Base-by-base conservation (phyloP, 2,113 vertebrate genomes). In the Charina bottae region DNA sequence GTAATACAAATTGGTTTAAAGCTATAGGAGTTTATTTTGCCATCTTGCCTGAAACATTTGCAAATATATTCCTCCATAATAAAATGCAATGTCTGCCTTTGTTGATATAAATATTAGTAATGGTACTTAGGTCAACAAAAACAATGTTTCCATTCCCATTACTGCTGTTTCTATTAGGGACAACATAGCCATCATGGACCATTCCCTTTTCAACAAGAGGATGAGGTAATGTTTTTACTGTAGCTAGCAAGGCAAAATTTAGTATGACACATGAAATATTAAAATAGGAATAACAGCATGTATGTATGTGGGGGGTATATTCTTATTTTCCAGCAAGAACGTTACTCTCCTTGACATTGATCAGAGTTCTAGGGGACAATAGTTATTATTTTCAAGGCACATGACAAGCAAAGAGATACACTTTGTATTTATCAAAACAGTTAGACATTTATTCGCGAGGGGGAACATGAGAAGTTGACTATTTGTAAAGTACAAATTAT, bases 401-500 rank as follows among this genome's bases (percentile, higher is more conserved):
- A 17, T 92, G 60, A 88, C 23, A 33, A 92, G 15, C n/a, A 93
- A 37, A 93, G 46, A 94, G 58, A 95, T 11, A 92, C 28, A 28
- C 0, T 90, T 94, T 90, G 23, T 60, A 46, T 83, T 88, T 90
- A 89, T 56, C 1, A 85, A 93, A 91, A 55, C 0, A n/a, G 90
- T 83, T 59, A 28, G 33, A 1, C 0, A 92, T 89, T 89, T 92
- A 92, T 88, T 93, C 9, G 42, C 53, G 7, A 64, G 87, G 72
- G 13, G 91, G 26, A 93, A 90, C 1, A 93, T 58, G 19, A 94
- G 5, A 12, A 93, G 88, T 87, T 42, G 91, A 54, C 88, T 95
- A 92, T 93, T 93, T 93, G 1, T 68, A 90, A 90, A 96, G 89
- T 88, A 93, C 87, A 95, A 93, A 96, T 90, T 91, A 96, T 90